A percentile compares a stretch with the other conserved stretches of the same genome.
These are phyloP conservation scores for Trachelus iudaicus DNA, from an alignment of 2,888 invertebrate genomes.

Conservation along the genomic window DNA sequence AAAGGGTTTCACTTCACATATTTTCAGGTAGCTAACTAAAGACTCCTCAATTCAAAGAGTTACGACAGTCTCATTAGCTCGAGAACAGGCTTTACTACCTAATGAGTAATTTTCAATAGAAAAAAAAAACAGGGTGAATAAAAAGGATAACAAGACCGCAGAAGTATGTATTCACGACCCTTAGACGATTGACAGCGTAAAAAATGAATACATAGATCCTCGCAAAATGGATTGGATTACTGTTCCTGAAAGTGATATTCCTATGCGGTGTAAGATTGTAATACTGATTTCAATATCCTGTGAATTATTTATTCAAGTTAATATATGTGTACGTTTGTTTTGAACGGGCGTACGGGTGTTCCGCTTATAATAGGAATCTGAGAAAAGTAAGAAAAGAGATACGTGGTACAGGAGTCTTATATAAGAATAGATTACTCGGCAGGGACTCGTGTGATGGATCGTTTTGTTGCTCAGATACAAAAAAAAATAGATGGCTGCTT, in stretches of 20 bases:
- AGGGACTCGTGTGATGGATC: not conserved
- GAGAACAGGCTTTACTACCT: not conserved
- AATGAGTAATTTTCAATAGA: not conserved
- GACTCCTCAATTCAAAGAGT: not conserved
- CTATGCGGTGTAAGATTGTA: not conserved
- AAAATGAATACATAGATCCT: not conserved
- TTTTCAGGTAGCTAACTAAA: not conserved
- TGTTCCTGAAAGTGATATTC: not conserved
- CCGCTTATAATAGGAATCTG: not conserved
- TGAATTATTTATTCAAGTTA: not conserved
- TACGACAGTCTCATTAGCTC: not conserved
- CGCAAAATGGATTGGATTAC: not conserved
- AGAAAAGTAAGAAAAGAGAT: not conserved
- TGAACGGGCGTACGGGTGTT: not conserved
- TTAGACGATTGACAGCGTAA: not conserved
- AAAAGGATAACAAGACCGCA: not conserved
- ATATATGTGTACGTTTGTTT: not conserved
- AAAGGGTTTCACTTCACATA: not conserved
- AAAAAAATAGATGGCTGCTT: not conserved
- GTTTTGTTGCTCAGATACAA: not conserved
- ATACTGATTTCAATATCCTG: not conserved
- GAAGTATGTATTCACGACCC: too few relatives aligned
- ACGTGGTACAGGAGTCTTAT: not conserved
- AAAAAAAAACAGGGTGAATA: not conserved
- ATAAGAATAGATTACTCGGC: not conserved